A percentile compares a stretch with the other conserved stretches of the same genome.
These are phyloP conservation scores for Hydraecia micacea DNA, from an alignment of 2,888 invertebrate genomes.

Conservation along the genomic window DNA sequence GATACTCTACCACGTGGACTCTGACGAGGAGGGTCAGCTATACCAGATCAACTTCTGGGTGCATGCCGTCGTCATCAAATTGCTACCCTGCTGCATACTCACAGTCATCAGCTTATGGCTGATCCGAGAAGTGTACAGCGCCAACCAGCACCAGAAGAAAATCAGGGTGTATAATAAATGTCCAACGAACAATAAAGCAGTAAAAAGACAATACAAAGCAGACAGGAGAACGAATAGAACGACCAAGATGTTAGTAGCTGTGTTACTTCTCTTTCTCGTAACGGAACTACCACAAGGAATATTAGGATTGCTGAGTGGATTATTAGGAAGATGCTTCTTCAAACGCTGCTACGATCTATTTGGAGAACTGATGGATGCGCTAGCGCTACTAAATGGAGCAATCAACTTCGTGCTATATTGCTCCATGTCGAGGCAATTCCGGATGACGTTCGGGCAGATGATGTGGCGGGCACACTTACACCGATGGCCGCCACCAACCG, in stretches of 20 bases:
- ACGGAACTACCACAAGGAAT: slow-evolving; percentile 97
- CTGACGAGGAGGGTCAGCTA: slow-evolving; percentile 90
- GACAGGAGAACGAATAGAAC: slow-evolving; percentile 93
- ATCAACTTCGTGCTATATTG: slow-evolving; percentile 98
- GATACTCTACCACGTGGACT: slow-evolving; percentile 88
- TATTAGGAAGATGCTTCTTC: slow-evolving; percentile 93
- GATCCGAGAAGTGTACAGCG: slow-evolving; percentile 93
- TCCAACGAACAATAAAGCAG: slow-evolving; percentile 81
- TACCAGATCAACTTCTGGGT: slow-evolving; percentile 95
- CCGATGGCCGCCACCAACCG: slow-evolving; percentile 86
- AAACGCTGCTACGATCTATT: slow-evolving; percentile 94
- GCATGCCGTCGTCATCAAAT: slow-evolving; percentile 94
- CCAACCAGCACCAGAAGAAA: slow-evolving; percentile 92
- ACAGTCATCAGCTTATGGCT: slow-evolving; percentile 93
- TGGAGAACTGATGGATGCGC: slow-evolving; percentile 96
- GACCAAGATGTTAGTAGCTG: slow-evolving; percentile 96
- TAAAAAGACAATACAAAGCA: slow-evolving; percentile 84
- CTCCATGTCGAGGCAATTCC: slow-evolving; percentile 98
- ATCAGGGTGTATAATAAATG: slow-evolving; percentile 87
- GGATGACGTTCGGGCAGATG: slow-evolving; percentile 89
- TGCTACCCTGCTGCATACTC: slow-evolving; percentile 94
- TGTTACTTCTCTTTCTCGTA: slow-evolving; percentile 95
- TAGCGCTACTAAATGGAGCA: slow-evolving; percentile 97
- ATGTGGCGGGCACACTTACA: slow-evolving; percentile 86
- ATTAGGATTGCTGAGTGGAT: slow-evolving; percentile 85